Evolutionary conservation across 1,140 invertebrate species (phyloP).

Genomic region (Charaxes varanes): DNA sequence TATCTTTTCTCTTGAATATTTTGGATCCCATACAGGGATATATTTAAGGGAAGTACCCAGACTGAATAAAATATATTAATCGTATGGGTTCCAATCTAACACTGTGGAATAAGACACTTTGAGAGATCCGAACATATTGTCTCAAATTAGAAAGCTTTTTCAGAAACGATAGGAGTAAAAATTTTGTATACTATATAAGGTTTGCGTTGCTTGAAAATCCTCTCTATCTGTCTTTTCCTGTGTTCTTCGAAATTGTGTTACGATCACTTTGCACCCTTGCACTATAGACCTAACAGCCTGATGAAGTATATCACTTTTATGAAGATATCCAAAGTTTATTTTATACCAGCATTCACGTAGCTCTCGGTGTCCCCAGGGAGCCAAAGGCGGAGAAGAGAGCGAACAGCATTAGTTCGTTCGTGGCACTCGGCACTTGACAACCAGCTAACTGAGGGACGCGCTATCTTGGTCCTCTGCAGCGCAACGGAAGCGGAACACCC

Average conservation of each 20-base stretch:
- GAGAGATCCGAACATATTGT: too few species aligned
- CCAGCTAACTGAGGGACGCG: slow-evolving; percentile 67
- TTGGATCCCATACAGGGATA: slow-evolving; percentile 14
- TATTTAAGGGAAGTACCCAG: neutral
- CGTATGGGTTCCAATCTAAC: slow-evolving; percentile 23
- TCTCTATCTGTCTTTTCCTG: too few species aligned
- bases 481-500: slow-evolving; percentile 34
- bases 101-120: too few species aligned
- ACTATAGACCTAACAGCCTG: slow-evolving; percentile 10
- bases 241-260: slow-evolving; percentile 6
- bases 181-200: too few species aligned
- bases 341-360: slow-evolving; percentile 12
- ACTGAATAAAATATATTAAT: neutral
- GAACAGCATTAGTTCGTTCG: slow-evolving; percentile 74
- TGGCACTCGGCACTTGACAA: slow-evolving; percentile 75
- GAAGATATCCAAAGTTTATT: neutral
- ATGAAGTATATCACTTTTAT: neutral
- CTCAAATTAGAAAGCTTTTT: too few species aligned
- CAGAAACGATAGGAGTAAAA: too few species aligned
- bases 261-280: slow-evolving; percentile 4
- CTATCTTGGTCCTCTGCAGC: slow-evolving; percentile 55
- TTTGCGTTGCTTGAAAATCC: too few species aligned
- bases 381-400: slow-evolving; percentile 75
- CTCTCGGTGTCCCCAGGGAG: slow-evolving; percentile 55
- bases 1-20: slow-evolving; percentile 9